Evolutionary conservation across 2,888 invertebrate species (phyloP).

Genomic region (Lordiphosa andalusiaca): DNA sequence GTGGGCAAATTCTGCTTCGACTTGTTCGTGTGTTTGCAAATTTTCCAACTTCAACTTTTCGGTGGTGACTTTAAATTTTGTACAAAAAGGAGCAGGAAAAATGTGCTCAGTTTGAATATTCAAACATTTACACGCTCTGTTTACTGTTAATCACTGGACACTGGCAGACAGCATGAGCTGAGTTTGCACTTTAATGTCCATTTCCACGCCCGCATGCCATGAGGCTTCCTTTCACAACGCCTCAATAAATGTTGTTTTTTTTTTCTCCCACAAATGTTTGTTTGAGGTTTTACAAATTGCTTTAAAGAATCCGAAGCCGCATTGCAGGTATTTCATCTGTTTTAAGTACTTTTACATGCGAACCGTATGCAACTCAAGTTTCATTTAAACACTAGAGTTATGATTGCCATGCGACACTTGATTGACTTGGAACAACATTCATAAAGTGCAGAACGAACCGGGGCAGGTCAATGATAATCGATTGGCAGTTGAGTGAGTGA

Average conservation of each 20-base stretch:
- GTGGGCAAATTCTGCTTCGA: conserved; percentile 28
- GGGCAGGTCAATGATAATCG: too few species aligned
- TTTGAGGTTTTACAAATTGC: conserved; percentile 13
- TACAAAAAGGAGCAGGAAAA: conserved; percentile 26
- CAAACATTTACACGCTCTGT: conserved; percentile 73
- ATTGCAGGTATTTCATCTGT: conserved; percentile 5
- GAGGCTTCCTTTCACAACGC: conserved; percentile 31
- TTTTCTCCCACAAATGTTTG: neutral
- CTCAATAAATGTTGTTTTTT: conserved; percentile 35
- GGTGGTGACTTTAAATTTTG: conserved; percentile 22
- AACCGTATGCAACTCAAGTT: too few species aligned
- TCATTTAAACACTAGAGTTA: too few species aligned
- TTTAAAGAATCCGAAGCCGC: conserved; percentile 4
- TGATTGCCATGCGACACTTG: too few species aligned
- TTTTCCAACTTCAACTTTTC: conserved; percentile 12
- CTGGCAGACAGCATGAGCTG: conserved; percentile 39
- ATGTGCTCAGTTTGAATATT: conserved; percentile 44
- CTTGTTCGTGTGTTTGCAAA: conserved; percentile 11
- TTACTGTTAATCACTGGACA: conserved; percentile 72
- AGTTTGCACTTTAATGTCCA: conserved; percentile 37
- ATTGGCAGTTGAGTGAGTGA: too few species aligned
- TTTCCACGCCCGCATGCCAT: conserved; percentile 44
- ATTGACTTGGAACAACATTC: too few species aligned
- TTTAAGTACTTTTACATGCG: too few species aligned
- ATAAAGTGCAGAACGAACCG: too few species aligned